phyloP scores from a whole-genome alignment of 2,797 vertebrate species.

The Bovichtus variegatus region DNA sequence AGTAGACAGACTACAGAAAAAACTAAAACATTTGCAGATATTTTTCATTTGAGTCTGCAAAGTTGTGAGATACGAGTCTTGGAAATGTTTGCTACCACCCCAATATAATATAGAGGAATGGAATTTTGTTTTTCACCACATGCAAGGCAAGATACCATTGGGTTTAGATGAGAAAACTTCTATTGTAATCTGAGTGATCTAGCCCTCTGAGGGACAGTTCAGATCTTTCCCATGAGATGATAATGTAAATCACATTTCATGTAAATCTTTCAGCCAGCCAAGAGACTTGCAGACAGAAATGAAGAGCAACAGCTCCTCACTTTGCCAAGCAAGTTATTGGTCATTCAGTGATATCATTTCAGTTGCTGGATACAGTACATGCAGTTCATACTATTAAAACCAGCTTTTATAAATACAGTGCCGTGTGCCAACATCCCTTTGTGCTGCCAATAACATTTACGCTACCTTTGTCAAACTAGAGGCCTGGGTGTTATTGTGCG shows the following conservation, averaged over 20 bases:
- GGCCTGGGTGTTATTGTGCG: neutral
- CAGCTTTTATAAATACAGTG: neutral
- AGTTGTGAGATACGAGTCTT: neutral
- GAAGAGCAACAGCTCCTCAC: neutral
- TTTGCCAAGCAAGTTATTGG: neutral
- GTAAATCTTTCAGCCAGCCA: neutral
- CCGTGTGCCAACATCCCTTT: neutral
- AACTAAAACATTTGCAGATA: neutral
- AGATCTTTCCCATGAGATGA: too few species aligned
- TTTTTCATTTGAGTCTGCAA: neutral
- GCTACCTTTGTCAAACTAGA: neutral
- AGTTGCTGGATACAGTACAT: too few species aligned
- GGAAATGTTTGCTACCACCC: neutral
- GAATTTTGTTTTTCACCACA: neutral
- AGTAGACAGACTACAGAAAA: neutral
- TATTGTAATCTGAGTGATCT: neutral
- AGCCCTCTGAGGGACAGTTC: neutral
- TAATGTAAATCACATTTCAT: neutral
- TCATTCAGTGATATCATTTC: slow-evolving; percentile 1
- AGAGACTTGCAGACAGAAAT: neutral
- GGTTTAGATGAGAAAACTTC: neutral
- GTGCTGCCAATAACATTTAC: neutral
- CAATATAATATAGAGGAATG: neutral
- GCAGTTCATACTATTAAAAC: neutral
- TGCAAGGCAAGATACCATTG: neutral